Conservation (phyloP, 92 coral and sea anemone species). For the Phenganax stokvisi region DNA sequence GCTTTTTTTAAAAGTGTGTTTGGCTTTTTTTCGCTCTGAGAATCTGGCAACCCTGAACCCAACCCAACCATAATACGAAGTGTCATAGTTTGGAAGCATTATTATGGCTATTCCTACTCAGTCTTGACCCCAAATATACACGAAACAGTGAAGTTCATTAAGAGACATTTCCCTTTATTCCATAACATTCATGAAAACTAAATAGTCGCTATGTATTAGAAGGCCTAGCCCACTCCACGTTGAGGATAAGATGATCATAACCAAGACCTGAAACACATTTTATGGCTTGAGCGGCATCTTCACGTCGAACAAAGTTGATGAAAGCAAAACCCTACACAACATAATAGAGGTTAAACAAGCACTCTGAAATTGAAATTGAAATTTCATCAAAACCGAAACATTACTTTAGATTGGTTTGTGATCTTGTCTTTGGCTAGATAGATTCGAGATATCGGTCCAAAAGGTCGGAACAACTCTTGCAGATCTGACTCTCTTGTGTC, state of each 20-base stretch:
- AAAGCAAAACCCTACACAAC: slow-evolving; percentile 85
- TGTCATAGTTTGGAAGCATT: too few species aligned
- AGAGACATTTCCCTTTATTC: background rate
- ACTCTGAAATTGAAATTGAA: background rate
- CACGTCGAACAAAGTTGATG: slow-evolving; percentile 84
- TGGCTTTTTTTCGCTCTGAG: too few species aligned
- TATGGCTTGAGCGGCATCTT: slow-evolving; percentile 87
- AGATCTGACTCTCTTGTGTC: slow-evolving; percentile 84
- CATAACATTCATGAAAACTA: background rate
- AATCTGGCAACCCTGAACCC: too few species aligned
- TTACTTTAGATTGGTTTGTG: slow-evolving; percentile 92
- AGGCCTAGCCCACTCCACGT: slow-evolving; percentile 86
- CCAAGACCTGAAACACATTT: slow-evolving; percentile 76
- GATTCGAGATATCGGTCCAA: slow-evolving; percentile 92
- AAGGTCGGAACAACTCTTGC: slow-evolving; percentile 83
- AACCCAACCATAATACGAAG: too few species aligned
- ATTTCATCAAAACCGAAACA: background rate
- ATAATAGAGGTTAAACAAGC: background rate
- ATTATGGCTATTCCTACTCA: too few species aligned
- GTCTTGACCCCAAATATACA: too few species aligned
- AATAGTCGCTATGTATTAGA: slow-evolving; percentile 12
- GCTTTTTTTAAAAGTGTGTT: too few species aligned
- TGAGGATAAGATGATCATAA: slow-evolving; percentile 89
- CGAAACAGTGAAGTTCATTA: too few species aligned
- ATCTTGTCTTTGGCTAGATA: slow-evolving; percentile 87